Percentiles rank a stretch among this genome's conserved stretches.
Evolutionary conservation across 2,113 vertebrate genomes (phyloP).

Genomic region (Corythornis vintsioides): DNA sequence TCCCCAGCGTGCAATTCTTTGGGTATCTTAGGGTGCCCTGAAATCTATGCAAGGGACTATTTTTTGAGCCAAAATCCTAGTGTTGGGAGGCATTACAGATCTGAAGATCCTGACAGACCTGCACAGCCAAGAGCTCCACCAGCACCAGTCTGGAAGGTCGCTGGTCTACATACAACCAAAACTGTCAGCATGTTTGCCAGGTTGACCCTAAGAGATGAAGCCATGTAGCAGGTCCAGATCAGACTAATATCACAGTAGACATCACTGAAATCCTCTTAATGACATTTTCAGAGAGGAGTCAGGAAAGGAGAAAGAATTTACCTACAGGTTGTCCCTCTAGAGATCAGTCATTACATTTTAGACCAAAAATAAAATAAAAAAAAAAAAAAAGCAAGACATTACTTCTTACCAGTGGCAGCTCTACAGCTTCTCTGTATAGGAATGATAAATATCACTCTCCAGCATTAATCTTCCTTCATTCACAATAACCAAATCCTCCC

Average conservation of each 20-base stretch:
- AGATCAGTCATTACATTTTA: not conserved
- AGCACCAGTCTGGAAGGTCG: not conserved
- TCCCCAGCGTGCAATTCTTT: not conserved
- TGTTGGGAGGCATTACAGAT: not conserved
- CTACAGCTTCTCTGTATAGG: not conserved
- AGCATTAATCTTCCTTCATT: not conserved
- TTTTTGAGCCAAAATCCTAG: not conserved
- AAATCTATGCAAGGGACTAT: not conserved
- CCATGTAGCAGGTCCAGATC: not conserved
- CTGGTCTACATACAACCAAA: not conserved
- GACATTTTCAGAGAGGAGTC: not conserved
- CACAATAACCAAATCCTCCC: not conserved
- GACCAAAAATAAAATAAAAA: not conserved
- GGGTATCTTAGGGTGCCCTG: not conserved
- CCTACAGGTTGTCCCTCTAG: not conserved
- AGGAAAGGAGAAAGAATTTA: not conserved
- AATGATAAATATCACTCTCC: not conserved
- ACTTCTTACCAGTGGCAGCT: not conserved
- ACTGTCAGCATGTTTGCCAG: rapidly evolving
- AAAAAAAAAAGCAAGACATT: not conserved
- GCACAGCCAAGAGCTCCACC: not conserved
- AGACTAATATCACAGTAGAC: not conserved
- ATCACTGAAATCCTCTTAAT: not conserved
- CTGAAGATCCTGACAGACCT: not conserved
- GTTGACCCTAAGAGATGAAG: not conserved